Evolutionary conservation across 1,140 invertebrate species (phyloP), one percentile per base, ranked within the genome.

Genomic region (Atta cephalotes): DNA sequence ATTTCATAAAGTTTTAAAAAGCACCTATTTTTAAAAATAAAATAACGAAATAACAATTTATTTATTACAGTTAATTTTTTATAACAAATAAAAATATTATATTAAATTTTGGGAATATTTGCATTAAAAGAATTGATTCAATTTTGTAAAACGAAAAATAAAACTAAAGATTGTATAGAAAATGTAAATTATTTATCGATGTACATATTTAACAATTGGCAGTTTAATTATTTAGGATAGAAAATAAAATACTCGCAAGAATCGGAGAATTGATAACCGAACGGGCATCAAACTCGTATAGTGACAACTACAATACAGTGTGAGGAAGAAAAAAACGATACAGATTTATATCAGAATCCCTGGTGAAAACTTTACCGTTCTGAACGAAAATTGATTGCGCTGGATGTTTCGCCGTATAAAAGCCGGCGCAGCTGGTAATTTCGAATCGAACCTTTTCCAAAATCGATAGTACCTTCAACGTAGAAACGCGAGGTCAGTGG

Each of bases 381-480:
- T 49, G 72, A 70, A 45, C 71, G 76, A 77, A 53, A 85, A 63
- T 84, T 84, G 70, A 76, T 78, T 68, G 65, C 16, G 18, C 12
- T 56, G 58, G 28, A 86, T 16, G 16, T 78, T 76, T 60, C 16
- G 45, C 1, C 21, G 82, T 53, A 51, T 49, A 79, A 85, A 82
- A 49, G 25, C 68, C 56, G 45, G 68, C 58, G 63, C 31, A 60
- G 53, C 10, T 56, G 60, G 49, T 71, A 86, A 77, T 85, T 79
- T 53, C 28, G 71, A 68, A 79, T n/a, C 62, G 58, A 18, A 49
- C 28, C 56, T 51, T 63, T 74, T 49, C 21, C 35, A 56, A 60
- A 74, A 88, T 86, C 74, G 39, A 88, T 85, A 76, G 31, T 60
- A 60, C 68, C 79, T 80, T 58, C 79, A 9, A 81, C 16, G 21